Evolutionary conservation across 2,113 vertebrate genomes (phyloP).

Genomic region (Lichenostomus cassidix): DNA sequence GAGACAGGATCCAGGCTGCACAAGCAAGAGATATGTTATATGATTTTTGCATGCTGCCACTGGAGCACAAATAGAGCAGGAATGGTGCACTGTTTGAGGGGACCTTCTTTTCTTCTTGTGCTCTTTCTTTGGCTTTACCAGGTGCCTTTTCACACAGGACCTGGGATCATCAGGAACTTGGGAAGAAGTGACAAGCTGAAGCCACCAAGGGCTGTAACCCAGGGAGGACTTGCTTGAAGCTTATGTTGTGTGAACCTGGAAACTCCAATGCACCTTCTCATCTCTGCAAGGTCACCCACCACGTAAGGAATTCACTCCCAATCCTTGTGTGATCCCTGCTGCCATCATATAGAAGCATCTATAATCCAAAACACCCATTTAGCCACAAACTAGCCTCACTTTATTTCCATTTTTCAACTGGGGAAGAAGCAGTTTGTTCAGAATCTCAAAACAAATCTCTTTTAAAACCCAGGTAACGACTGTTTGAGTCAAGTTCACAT

Average conservation of each 20-base stretch:
- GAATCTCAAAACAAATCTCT: not conserved
- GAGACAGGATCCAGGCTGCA: conserved; percentile 44
- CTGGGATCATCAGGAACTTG: not conserved
- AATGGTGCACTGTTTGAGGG: not conserved
- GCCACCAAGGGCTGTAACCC: not conserved
- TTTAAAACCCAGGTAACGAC: not conserved
- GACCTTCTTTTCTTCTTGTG: not conserved
- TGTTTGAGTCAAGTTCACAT: not conserved
- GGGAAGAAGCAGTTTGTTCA: not conserved
- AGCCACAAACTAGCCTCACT: not conserved
- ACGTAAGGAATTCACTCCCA: not conserved
- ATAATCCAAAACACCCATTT: not conserved
- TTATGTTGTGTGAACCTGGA: not conserved
- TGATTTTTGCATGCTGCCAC: conserved; percentile 6
- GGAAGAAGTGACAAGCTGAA: not conserved
- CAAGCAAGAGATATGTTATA: not conserved
- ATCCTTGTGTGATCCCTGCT: not conserved
- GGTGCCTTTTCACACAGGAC: not conserved
- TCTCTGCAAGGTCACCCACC: not conserved
- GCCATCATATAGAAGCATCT: not conserved
- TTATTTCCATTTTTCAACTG: not conserved
- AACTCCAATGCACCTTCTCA: not conserved
- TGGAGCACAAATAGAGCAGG: not conserved
- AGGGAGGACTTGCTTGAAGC: not conserved
- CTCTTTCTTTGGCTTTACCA: not conserved